These are phyloP conservation scores for Bombyx mori DNA, from an alignment of 1,140 invertebrate species.

Conservation along the genomic window DNA sequence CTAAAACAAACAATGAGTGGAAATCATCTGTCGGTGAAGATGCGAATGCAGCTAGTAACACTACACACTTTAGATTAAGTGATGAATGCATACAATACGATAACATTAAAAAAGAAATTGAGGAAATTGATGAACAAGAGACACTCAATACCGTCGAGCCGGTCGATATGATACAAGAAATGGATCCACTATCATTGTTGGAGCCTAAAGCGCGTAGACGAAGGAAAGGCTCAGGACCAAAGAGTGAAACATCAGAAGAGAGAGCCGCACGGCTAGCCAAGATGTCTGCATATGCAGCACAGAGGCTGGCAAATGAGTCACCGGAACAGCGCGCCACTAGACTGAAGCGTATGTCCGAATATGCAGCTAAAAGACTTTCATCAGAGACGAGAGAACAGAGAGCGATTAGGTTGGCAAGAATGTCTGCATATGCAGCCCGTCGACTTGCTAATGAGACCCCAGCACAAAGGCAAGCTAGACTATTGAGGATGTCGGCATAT, in stretches of 20 bases:
- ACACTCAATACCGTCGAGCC: conserved; percentile 9
- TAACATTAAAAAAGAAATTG: conserved; percentile 27
- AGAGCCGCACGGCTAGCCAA: conserved; percentile 64
- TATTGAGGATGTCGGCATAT: conserved; percentile 70
- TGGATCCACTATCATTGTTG: conserved; percentile 29
- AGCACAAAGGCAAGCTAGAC: conserved; percentile 64
- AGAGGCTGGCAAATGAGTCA: conserved; percentile 70
- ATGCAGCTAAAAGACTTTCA: conserved; percentile 57
- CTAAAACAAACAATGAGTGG: conserved; percentile 59
- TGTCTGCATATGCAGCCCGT: conserved; percentile 67
- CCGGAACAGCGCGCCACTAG: conserved; percentile 67
- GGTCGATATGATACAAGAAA: conserved; percentile 26
- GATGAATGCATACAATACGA: conserved; percentile 18
- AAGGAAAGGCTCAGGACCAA: conserved; percentile 24
- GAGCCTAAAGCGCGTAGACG: conserved; percentile 15
- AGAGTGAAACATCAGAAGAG: conserved; percentile 65
- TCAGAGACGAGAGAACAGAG: conserved; percentile 69
- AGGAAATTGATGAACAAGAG: conserved; percentile 14
- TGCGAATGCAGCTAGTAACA: not conserved
- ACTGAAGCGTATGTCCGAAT: conserved; percentile 61
- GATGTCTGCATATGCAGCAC: conserved; percentile 64
- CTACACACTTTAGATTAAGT: conserved; percentile 16
- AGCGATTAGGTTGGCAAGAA: conserved; percentile 63
- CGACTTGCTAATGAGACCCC: conserved; percentile 68
- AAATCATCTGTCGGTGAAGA: conserved; percentile 28